A percentile compares a stretch with the other conserved stretches of the same genome.
phyloP scores from a whole-genome alignment of 2,113 vertebrate species.

The Zosterops lateralis region DNA sequence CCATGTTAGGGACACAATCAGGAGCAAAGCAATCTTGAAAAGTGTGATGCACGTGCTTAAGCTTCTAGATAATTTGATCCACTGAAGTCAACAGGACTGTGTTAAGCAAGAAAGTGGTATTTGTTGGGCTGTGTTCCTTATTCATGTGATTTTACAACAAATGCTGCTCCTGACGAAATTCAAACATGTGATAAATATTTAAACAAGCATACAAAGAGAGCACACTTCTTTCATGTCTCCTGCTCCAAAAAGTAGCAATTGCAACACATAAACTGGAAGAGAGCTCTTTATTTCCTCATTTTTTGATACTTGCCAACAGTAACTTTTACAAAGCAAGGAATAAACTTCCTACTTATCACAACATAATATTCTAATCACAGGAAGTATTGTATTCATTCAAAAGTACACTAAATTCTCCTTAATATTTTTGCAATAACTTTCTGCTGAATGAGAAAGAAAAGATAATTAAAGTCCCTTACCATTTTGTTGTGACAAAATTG shows the following conservation, averaged over 20 bases:
- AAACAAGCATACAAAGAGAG: not conserved
- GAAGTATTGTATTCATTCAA: not conserved
- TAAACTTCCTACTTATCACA: not conserved
- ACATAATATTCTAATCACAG: not conserved
- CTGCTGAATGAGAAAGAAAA: not conserved
- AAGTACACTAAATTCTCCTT: not conserved
- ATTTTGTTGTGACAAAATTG: slow-evolving; percentile 82
- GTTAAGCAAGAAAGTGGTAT: not conserved
- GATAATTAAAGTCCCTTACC: slow-evolving; percentile 69
- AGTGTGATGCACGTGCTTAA: not conserved
- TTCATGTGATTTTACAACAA: not conserved
- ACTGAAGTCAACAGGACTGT: not conserved
- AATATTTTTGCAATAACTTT: not conserved
- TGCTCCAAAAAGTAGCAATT: not conserved
- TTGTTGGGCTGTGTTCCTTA: not conserved
- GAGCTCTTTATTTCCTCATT: not conserved
- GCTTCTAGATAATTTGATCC: not conserved
- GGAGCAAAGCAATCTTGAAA: not conserved
- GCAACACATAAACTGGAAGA: not conserved
- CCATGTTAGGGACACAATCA: not conserved
- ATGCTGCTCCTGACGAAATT: not conserved
- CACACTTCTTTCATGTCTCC: not conserved
- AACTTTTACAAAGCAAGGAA: not conserved
- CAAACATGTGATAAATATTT: not conserved
- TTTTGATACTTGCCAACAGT: not conserved